phyloP scores from a whole-genome alignment of 2,797 vertebrate species.

The Varecia variegata region DNA sequence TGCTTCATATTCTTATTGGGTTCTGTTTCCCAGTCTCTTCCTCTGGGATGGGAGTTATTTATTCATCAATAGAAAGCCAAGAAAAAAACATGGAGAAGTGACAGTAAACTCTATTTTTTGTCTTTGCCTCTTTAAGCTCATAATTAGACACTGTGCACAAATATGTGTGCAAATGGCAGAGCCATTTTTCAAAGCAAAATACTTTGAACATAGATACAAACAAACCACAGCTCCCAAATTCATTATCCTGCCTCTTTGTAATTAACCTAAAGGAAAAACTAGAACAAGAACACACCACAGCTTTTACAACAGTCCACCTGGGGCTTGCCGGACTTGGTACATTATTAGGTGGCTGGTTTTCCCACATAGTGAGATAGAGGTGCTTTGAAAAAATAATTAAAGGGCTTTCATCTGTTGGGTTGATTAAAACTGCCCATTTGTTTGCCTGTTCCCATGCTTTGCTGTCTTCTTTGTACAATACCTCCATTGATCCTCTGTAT shows the following conservation, averaged over 20 bases:
- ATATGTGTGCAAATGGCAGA: not conserved
- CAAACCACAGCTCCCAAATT: not conserved
- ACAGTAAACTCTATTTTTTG: not conserved
- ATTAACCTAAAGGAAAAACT: constrained; percentile 44
- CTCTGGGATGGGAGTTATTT: not conserved
- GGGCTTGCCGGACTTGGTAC: not conserved
- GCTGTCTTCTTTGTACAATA: not conserved
- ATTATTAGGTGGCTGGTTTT: constrained; percentile 7
- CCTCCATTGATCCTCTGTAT: not conserved
- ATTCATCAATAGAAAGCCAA: constrained; percentile 5
- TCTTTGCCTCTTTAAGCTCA: not conserved
- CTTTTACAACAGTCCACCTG: constrained; percentile 29
- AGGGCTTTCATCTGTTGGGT: constrained; percentile 6
- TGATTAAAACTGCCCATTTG: constrained; percentile 40
- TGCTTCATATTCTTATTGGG: not conserved
- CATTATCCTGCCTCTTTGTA: constrained; percentile 19
- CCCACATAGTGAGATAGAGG: not conserved
- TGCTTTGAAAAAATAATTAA: constrained; percentile 55
- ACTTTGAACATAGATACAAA: constrained; percentile 35
- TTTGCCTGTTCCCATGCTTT: not conserved
- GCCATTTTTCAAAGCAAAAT: constrained; percentile 47
- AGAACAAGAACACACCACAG: constrained; percentile 33
- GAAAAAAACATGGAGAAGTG: constrained; percentile 18
- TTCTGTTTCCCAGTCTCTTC: constrained; percentile 28
- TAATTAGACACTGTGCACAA: constrained; percentile 32